These are phyloP conservation scores for Grantiella picta DNA, from an alignment of 2,113 vertebrate genomes.

Conservation along the genomic window DNA sequence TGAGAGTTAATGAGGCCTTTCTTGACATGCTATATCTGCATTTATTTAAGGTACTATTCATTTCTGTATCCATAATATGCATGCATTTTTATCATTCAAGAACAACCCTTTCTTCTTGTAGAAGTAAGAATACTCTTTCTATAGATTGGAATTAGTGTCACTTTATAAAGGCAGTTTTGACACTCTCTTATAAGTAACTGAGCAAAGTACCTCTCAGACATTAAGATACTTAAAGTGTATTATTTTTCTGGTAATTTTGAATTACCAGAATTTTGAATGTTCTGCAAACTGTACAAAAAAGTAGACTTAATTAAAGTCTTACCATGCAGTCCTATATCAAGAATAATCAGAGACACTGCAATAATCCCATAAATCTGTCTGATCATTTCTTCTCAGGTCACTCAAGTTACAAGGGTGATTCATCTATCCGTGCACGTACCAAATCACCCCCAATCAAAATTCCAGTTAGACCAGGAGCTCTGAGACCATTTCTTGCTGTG, in stretches of 20 bases:
- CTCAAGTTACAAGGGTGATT: neutral
- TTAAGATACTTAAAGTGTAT: neutral
- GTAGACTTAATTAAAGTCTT: neutral
- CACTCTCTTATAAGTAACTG: neutral
- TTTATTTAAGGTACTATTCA: neutral
- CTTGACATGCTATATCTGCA: neutral
- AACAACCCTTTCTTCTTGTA: slow-evolving; percentile 26
- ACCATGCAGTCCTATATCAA: neutral
- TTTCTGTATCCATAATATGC: neutral
- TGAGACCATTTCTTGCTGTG: neutral
- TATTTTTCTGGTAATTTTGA: neutral
- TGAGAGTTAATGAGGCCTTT: neutral
- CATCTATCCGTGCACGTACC: neutral
- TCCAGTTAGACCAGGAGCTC: neutral
- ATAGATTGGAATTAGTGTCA: neutral
- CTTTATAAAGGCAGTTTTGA: neutral
- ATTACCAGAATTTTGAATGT: neutral
- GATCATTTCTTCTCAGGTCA: neutral
- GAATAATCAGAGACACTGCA: neutral
- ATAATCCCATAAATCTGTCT: neutral
- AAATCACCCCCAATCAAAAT: neutral
- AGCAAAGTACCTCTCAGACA: neutral
- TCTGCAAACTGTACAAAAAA: neutral
- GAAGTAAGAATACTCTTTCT: slow-evolving; percentile 6
- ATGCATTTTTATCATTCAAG: neutral